Percentiles rank a stretch among this genome's conserved stretches.
phyloP scores from a whole-genome alignment of 2,113 vertebrate species.

The Oryzias curvinotus region DNA sequence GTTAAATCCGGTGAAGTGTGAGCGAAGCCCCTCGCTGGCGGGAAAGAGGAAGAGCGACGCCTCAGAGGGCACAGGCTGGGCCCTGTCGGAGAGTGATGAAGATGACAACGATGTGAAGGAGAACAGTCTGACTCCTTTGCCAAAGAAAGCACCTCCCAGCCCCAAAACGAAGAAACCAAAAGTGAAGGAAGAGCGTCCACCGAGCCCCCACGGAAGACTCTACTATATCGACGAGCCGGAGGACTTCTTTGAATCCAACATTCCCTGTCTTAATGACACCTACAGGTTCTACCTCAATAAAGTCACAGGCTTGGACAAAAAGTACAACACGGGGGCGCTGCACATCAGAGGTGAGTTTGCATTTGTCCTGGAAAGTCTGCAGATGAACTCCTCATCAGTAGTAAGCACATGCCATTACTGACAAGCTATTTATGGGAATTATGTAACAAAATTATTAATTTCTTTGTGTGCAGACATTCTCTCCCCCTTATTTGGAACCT shows the following conservation, averaged over 20 bases:
- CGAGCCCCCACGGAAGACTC: conserved; percentile 47
- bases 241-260: conserved; percentile 82
- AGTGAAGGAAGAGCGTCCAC: conserved; percentile 54
- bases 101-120: conserved; percentile 27
- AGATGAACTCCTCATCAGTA: too few species aligned
- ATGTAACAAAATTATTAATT: accelerated
- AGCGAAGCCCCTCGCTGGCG: conserved; percentile 46
- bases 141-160: conserved; percentile 45
- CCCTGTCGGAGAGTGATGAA: conserved; percentile 90
- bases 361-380: neutral
- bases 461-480: conserved; percentile 84
- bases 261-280: conserved; percentile 77
- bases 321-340: conserved; percentile 87
- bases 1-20: conserved; percentile 72
- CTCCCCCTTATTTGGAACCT: conserved; percentile 92
- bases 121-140: conserved; percentile 14
- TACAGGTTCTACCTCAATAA: conserved; percentile 94
- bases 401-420: too few species aligned
- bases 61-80: conserved; percentile 85
- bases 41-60: conserved; percentile 76
- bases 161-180: conserved; percentile 65
- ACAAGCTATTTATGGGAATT: neutral
- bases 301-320: conserved; percentile 86
- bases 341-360: conserved; percentile 87
- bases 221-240: conserved; percentile 67